Evolutionary conservation across 2,113 vertebrate species (phyloP), one percentile per base, ranked within the genome.

Genomic region (Seriola rivoliana): DNA sequence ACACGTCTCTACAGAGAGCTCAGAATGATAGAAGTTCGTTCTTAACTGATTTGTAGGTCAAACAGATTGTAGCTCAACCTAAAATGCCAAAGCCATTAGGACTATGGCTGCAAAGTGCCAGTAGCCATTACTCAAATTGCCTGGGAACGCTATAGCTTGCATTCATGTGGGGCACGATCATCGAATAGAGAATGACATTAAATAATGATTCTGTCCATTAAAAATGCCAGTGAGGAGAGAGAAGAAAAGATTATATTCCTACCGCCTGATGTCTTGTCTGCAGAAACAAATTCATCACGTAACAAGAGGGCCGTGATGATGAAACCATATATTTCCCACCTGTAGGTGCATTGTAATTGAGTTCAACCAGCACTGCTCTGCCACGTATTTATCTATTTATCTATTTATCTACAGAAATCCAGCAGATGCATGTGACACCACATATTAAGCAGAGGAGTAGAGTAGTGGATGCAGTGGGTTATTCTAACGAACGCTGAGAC

Each of bases 31-130:
- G 3, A 46, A 48, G 78, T 48, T 48, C 21, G 38, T 29, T 44
- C 32, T 23, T 2, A 14, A 32, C 23, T 3, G 34, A 79, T 79
- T n/a, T 71, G 40, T 58, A 63, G 82, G 34, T 62, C 66, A 60
- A 67, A 52, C 66, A 71, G 66, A 85, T 23, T 48, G 67, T 36
- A 52, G 65, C 77, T 80, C 66, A 72, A 71, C 21, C 52, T 62
- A 59, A 79, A 72, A 82, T 55, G 84, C 68, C 81, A 77, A 72
- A 65, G 48, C 8, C 29, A 48, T 82, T 63, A 71, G 36, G 32
- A 72, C 66, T 55, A 8, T 5, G 19, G 59, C 54, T 59, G 62
- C 42, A 65, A 82, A 64, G 62, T 21, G 78, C 72, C 46, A 54
- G 50, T 14, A 38, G 71, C 34, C 50, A 21, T 70, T 54, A 67